Evolutionary conservation across 2,113 vertebrate species (phyloP), one percentile per base, ranked within the genome.

Genomic region (Dasyornis broadbenti): DNA sequence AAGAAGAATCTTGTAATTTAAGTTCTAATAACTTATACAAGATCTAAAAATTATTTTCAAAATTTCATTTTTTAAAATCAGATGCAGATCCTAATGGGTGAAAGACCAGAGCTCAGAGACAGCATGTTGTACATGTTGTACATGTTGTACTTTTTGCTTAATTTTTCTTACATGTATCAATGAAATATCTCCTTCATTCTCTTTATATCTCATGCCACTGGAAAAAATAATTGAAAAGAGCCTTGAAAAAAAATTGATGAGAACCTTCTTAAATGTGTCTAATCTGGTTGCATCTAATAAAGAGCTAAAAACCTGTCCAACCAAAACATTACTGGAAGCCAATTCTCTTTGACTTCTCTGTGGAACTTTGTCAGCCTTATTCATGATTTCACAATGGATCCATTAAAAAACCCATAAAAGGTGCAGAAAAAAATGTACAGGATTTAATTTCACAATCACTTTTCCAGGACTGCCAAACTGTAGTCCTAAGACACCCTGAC

Each of bases 361-460:
- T 30, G 88, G 31, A 82, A 21, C 24, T 72, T 61, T 84, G 37
- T 71, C 47, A 95, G 64, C 23, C n/a, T 76, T 82, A 80, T 82
- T 84, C 31, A 72, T 27, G 11, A 72, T 64, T 95, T 89, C 39
- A 87, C 59, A 95, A 90, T 71, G 11, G 57, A 50, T 40, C 52
- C 27, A 66, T 39, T 2, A 50, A 72, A 88, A 86, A 65, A 23
- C 27, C 6, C 6, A 42, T 64, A 72, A 91, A 76, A 84, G 56
- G 15, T 56, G 60, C 1, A 23, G 30, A 31, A 66, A 83, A 89
- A 78, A 40, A 9, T 7, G 15, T 26, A 56, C 15, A 52, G 81
- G 69, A 90, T 94, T 91, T 77, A 68, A 69, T 92, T 96, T 95
- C 95, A 92, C 60, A 37, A 40, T 8, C 11, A 11, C 13, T 88